phyloP scores from a whole-genome alignment of 2,113 vertebrate genomes.

The Semicossyphus pulcher region DNA sequence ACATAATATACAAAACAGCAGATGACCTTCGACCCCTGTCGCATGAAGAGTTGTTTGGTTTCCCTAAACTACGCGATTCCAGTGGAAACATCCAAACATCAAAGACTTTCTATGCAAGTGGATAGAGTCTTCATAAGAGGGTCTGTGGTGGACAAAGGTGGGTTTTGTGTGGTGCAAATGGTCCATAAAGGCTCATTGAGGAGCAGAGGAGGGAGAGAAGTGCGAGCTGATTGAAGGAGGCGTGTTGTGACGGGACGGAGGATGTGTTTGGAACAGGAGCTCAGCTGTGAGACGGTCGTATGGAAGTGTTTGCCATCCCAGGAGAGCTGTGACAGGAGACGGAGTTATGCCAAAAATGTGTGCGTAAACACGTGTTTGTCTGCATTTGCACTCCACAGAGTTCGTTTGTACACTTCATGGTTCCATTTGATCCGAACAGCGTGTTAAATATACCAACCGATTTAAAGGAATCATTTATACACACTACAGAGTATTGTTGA shows the following conservation, averaged over 20 bases:
- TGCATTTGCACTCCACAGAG: background rate
- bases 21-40: slow-evolving; percentile 37
- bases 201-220: slow-evolving; percentile 58
- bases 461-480: background rate
- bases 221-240: slow-evolving; percentile 72
- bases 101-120: slow-evolving; percentile 50
- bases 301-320: slow-evolving; percentile 45
- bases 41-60: slow-evolving; percentile 33
- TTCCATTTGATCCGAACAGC: background rate
- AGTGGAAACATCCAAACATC: slow-evolving; percentile 73
- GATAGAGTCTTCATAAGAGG: slow-evolving; percentile 44
- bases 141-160: slow-evolving; percentile 67
- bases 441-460: background rate
- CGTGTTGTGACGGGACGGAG: slow-evolving; percentile 67
- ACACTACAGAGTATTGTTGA: background rate
- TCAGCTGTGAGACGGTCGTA: slow-evolving; percentile 39
- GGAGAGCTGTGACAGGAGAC: slow-evolving; percentile 39
- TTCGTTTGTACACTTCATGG: background rate
- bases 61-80: slow-evolving; percentile 44
- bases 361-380: slow-evolving; percentile 18
- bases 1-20: slow-evolving; percentile 67
- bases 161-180: slow-evolving; percentile 73
- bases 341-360: slow-evolving; percentile 59
- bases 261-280: slow-evolving; percentile 68
- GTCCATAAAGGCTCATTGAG: slow-evolving; percentile 75